Conservation (phyloP, 2,113 vertebrate species). For the Ictidomys tridecemlineatus region DNA sequence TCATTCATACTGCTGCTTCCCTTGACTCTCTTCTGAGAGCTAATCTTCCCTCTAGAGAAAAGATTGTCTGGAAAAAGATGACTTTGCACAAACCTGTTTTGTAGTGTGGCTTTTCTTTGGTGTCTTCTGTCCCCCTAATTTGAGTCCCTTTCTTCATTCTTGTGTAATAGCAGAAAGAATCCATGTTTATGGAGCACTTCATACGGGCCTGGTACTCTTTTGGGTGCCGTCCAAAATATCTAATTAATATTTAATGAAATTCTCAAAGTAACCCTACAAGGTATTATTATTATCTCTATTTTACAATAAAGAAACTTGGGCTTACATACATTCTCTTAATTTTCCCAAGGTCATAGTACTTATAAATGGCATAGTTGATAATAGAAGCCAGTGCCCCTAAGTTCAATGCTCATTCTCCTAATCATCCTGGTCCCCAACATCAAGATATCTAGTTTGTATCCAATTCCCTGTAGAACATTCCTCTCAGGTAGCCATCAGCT, state of each 20-base stretch:
- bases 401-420: neutral
- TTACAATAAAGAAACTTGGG: neutral
- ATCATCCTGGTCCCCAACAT: neutral
- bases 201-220: neutral
- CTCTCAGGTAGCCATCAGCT: neutral
- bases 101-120: neutral
- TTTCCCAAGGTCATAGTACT: neutral
- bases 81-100: neutral
- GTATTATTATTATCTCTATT: neutral
- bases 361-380: neutral
- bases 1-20: neutral
- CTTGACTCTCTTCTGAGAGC: neutral
- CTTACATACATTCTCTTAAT: neutral
- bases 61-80: neutral
- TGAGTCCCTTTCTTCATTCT: neutral
- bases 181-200: neutral
- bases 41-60: neutral
- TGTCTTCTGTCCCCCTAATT: neutral
- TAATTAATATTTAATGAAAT: neutral
- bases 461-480: neutral
- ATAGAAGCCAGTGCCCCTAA: neutral
- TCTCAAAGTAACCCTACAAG: neutral
- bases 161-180: conserved; percentile 1
- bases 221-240: neutral
- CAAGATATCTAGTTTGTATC: neutral